Conservation (phyloP, 2,113 vertebrate genomes). For the Dascyllus trimaculatus region DNA sequence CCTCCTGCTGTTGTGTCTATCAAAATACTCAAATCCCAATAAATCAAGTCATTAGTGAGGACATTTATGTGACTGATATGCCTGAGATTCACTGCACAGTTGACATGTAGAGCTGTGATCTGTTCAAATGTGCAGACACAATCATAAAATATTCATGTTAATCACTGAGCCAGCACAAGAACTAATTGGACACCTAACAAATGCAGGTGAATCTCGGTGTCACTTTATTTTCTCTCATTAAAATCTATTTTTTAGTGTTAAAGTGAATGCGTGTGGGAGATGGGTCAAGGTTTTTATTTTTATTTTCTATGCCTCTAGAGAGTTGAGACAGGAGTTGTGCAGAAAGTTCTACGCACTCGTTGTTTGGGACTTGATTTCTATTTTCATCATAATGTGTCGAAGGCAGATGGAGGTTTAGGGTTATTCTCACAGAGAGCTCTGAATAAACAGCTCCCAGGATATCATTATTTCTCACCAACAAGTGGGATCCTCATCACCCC, state of each 20-base stretch:
- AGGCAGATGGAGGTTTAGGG: constrained; percentile 32
- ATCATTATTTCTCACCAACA: constrained; percentile 68
- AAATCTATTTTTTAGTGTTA: constrained; percentile 6
- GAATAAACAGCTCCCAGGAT: constrained; percentile 62
- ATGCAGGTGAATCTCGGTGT: not conserved
- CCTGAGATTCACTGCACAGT: not conserved
- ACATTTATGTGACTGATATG: constrained; percentile 10
- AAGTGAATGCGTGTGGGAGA: not conserved
- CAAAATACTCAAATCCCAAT: constrained; percentile 37
- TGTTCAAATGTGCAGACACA: constrained; percentile 2
- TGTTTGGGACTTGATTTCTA: constrained; percentile 38
- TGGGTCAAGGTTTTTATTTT: constrained; percentile 16
- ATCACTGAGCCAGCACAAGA: not conserved
- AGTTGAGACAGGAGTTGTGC: not conserved
- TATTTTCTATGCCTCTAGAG: not conserved
- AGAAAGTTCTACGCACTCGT: constrained; percentile 31
- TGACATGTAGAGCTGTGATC: not conserved
- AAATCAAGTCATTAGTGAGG: constrained; percentile 16
- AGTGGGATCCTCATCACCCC: constrained; percentile 39
- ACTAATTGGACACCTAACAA: not conserved
- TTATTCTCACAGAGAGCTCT: constrained; percentile 41
- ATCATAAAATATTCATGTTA: not conserved
- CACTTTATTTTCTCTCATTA: not conserved
- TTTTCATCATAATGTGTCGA: constrained; percentile 34
- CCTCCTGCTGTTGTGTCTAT: constrained; percentile 31